A percentile compares a stretch with the other conserved stretches of the same genome.
These are phyloP conservation scores for Coenonympha glycerion DNA, from an alignment of 2,888 invertebrate species.

Conservation along the genomic window DNA sequence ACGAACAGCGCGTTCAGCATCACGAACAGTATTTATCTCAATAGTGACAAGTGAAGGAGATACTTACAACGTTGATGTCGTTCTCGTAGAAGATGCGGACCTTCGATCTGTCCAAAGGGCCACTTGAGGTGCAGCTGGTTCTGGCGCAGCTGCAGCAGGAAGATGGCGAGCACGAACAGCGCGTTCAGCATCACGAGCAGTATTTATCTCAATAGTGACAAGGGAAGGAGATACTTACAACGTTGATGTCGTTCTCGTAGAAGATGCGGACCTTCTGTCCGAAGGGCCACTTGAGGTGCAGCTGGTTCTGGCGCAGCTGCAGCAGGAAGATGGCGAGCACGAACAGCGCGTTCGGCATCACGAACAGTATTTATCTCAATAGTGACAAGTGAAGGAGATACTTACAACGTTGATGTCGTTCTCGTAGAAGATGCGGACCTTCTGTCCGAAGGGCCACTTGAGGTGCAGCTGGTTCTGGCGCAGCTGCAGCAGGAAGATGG, in stretches of 20 bases:
- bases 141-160: constrained; percentile 97
- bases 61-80: constrained; percentile 76
- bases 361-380: too few species aligned
- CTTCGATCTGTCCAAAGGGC: constrained; percentile 93
- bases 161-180: constrained; percentile 96
- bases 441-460: constrained; percentile 95
- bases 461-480: constrained; percentile 96
- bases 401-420: constrained; percentile 79
- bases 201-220: too few species aligned
- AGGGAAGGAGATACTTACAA: constrained; percentile 40
- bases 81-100: constrained; percentile 87
- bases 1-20: constrained; percentile 99
- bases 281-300: constrained; percentile 96
- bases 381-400: constrained; percentile 17
- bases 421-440: constrained; percentile 86
- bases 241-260: constrained; percentile 84
- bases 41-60: background rate
- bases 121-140: constrained; percentile 94
- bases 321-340: constrained; percentile 97
- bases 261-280: constrained; percentile 88
- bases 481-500: constrained; percentile 96
- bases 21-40: too few species aligned
- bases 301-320: constrained; percentile 95
- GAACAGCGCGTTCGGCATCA: constrained; percentile 98
- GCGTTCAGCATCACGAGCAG: constrained; percentile 99